Evolutionary conservation across 1,140 invertebrate genomes (phyloP), one percentile per base, ranked within the genome.

Genomic region (Grapholita molesta): DNA sequence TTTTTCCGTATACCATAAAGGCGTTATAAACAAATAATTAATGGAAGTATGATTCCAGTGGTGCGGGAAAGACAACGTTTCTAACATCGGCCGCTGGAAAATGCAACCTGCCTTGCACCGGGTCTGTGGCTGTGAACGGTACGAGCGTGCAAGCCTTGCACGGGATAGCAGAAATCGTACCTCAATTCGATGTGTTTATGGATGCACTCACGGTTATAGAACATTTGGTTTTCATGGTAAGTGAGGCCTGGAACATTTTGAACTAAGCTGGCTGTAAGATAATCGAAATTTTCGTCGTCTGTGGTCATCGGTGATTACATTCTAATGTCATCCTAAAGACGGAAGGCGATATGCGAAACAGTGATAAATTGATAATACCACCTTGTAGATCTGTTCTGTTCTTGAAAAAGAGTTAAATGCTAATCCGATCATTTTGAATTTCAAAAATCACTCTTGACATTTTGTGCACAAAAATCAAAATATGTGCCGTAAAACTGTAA

Each of bases 211-310:
- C 64, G 48, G 86, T 88, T n/a, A 74, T 70, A 42, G 89, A 90
- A 23, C 89, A 91, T 78, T 82, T 91, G 65, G 15, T 82, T 2
- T 91, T 91, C 80, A 89, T 91, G 89, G 89, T 91, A 55, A 79
- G 83, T 75, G 57, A 42, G 5, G 18, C 9, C 23, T 33, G 33
- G 11, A 8, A 8, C 2, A 8, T 8, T 35, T 30, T 3, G 3
- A 30, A 30, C 3, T 30, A 7, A 7, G 28, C n/a, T n/a, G n/a
- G n/a, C n/a, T n/a, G n/a, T n/a, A n/a, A n/a, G n/a, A n/a, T n/a
- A n/a, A n/a, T n/a, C n/a, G n/a, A n/a, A n/a, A n/a, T n/a, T n/a
- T n/a, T n/a, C n/a, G n/a, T n/a, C n/a, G n/a, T n/a, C n/a, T n/a
- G n/a, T n/a, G n/a, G n/a, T n/a, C n/a, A n/a, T n/a, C n/a, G n/a